Evolutionary conservation across 2,113 vertebrate genomes (phyloP).

Genomic region (Xenopus borealis): DNA sequence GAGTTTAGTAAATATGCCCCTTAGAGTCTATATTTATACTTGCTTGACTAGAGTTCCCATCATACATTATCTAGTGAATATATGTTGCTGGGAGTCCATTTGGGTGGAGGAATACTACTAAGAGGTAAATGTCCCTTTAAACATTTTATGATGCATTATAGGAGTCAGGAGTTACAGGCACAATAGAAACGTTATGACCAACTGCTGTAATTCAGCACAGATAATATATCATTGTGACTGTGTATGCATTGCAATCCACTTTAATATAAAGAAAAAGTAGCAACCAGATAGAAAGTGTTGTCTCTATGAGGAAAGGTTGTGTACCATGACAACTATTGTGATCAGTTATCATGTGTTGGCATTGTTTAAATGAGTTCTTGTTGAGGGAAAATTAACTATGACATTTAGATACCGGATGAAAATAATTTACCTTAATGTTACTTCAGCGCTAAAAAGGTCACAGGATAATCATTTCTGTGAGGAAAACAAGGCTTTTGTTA

Average conservation of each 20-base stretch:
- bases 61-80: too few relatives aligned
- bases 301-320: background rate
- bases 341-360: slow-evolving; percentile 8
- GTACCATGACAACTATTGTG: slow-evolving; percentile 2
- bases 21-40: too few relatives aligned
- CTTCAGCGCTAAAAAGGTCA: slow-evolving; percentile 51
- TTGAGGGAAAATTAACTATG: slow-evolving; percentile 58
- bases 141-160: too few relatives aligned
- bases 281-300: background rate
- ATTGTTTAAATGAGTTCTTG: slow-evolving; percentile 35
- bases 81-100: too few relatives aligned
- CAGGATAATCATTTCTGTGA: slow-evolving; percentile 50
- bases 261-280: slow-evolving; percentile 4
- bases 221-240: background rate
- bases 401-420: slow-evolving; percentile 52
- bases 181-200: too few relatives aligned
- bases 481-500: slow-evolving; percentile 48
- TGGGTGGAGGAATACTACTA: too few relatives aligned
- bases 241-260: background rate
- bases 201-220: too few relatives aligned
- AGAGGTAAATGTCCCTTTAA: too few relatives aligned
- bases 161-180: too few relatives aligned
- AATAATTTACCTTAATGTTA: slow-evolving; percentile 57
- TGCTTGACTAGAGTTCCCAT: too few relatives aligned
- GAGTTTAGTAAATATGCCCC: too few relatives aligned